Base-by-base conservation (phyloP, 2,888 invertebrate genomes). In the Endomychus coccineus region DNA sequence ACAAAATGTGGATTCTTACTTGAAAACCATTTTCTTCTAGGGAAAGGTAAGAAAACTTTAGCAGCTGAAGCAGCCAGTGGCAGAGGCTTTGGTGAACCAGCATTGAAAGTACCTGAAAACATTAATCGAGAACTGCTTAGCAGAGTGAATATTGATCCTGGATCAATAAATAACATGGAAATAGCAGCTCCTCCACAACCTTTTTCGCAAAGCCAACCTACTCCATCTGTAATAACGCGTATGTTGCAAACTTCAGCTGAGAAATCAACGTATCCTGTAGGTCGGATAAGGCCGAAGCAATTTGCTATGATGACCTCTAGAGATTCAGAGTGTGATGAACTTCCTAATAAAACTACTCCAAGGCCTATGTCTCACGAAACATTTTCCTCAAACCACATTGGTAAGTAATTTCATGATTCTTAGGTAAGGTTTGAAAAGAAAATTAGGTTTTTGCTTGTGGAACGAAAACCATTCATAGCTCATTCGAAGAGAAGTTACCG, bases 141-240 rank as follows among this genome's bases (percentile, higher is more conserved):
- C 6, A 21, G n/a, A 34, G 38, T 19, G 22, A 25, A 14, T n/a
- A n/a, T n/a, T n/a, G n/a, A n/a, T n/a, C 44, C 48, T n/a, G n/a
- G n/a, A n/a, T n/a, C n/a, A n/a, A n/a, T n/a, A n/a, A n/a, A n/a
- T 25, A 57, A 61, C 42, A 56, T 65, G 39, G 58, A 65, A 22
- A 60, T 68, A 38, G 69, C 70, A 3, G 63, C 69, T 27, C 68
- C 70, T 4, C 70, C 71, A 2, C 71, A 71, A 47, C 66, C 71
- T 3, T 73, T 71, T 44, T 67, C 71, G 12, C 69, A 71, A 38
- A 65, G 66, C 23, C 62, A 64, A 39, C 66, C 69, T 2, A 66
- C 71, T 17, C 68, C 73, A 0, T 77, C 77, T 23, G 77, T 78
- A 4, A 78, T 78, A 27, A 77, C 76, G 5, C 66, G 77, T 46